Percentiles rank a stretch among this genome's conserved stretches.
phyloP scores from a whole-genome alignment of 2,113 vertebrate genomes.

The Paedocypris sp. region DNA sequence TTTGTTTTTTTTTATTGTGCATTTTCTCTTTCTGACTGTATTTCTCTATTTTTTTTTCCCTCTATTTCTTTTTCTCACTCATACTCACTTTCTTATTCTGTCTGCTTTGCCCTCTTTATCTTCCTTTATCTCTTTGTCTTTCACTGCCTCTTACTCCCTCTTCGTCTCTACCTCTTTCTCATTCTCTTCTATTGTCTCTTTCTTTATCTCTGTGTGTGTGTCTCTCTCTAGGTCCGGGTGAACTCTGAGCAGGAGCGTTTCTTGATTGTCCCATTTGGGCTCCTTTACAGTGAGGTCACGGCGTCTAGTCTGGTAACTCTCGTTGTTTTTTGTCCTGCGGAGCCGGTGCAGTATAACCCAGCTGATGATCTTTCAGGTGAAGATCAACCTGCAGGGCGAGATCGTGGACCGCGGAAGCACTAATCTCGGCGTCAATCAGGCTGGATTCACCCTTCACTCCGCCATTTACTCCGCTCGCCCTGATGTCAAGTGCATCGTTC shows the following conservation, averaged over 20 bases:
- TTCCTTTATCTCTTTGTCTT: too few relatives aligned
- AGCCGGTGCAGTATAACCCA: too few relatives aligned
- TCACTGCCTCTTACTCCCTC: too few relatives aligned
- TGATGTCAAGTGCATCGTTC: constrained; percentile 80
- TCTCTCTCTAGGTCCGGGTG: constrained; percentile 77
- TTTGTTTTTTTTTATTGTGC: too few relatives aligned
- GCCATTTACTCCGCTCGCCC: constrained; percentile 83
- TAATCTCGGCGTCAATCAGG: constrained; percentile 87
- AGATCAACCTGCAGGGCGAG: constrained; percentile 86
- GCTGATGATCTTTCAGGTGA: constrained; percentile 71
- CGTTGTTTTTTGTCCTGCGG: background rate
- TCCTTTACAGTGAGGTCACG: constrained; percentile 93
- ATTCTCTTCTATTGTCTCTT: too few relatives aligned
- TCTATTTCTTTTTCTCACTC: too few relatives aligned
- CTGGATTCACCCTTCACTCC: constrained; percentile 84
- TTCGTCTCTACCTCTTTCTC: too few relatives aligned
- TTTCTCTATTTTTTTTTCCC: too few relatives aligned
- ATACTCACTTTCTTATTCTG: too few relatives aligned
- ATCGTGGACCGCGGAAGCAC: constrained; percentile 89
- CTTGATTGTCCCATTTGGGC: constrained; percentile 89
- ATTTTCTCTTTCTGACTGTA: too few relatives aligned
- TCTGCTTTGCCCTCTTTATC: too few relatives aligned
- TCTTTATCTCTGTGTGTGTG: too few relatives aligned
- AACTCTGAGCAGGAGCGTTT: constrained; percentile 87
- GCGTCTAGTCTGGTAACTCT: constrained; percentile 86